Evolutionary conservation across 1,140 invertebrate genomes (phyloP).

Genomic region (Ostrea denselamellosa): DNA sequence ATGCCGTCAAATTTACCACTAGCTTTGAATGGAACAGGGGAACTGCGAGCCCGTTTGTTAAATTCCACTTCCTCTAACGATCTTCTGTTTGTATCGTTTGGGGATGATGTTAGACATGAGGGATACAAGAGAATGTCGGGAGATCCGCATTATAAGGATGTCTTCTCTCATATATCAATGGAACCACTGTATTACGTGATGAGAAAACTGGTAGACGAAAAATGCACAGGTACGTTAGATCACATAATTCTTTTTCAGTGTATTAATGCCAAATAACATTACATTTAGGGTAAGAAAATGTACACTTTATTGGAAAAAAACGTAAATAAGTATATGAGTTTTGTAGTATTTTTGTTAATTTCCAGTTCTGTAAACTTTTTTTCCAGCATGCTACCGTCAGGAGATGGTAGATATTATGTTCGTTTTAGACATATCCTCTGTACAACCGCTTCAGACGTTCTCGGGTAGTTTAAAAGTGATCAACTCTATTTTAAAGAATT

Average conservation of each 20-base stretch:
- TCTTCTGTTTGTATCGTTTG: conserved; percentile 24
- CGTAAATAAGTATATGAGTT: neutral
- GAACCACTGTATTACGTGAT: conserved; percentile 4
- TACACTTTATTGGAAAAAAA: neutral
- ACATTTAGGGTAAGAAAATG: neutral
- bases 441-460: neutral
- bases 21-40: conserved; percentile 1
- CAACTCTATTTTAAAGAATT: neutral
- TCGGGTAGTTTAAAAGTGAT: neutral
- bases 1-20: conserved; percentile 10
- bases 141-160: conserved; percentile 16
- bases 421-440: neutral
- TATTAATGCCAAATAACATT: no score
- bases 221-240: neutral
- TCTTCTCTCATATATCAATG: neutral
- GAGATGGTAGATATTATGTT: conserved; percentile 7
- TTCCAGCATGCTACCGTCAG: neutral
- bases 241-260: neutral
- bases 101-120: conserved; percentile 29
- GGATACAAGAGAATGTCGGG: conserved; percentile 8
- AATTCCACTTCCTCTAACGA: neutral
- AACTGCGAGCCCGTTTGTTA: neutral
- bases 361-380: neutral
- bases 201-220: neutral
- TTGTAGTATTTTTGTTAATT: neutral